Conservation (phyloP, 2,888 invertebrate species). For the Onthophagus sagittarius region DNA sequence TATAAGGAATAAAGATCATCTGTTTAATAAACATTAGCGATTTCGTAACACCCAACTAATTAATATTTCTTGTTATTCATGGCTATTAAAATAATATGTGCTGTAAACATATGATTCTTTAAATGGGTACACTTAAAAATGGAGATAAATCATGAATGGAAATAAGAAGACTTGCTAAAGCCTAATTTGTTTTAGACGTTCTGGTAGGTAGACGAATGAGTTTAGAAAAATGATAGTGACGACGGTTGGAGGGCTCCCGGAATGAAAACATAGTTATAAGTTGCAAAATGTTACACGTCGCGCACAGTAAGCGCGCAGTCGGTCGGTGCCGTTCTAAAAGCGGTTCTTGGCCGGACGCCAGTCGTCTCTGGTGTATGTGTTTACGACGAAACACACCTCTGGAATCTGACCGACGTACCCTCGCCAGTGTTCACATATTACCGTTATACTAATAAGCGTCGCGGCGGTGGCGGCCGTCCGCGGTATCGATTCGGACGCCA, state of each 20-base stretch:
- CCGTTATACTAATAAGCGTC: constrained; percentile 10
- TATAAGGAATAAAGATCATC: background rate
- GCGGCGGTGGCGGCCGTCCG: background rate
- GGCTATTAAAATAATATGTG: too few species aligned
- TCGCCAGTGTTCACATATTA: constrained; percentile 5
- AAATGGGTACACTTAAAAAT: too few species aligned
- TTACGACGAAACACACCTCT: constrained; percentile 36
- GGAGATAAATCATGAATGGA: too few species aligned
- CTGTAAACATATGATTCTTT: too few species aligned
- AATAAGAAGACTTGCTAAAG: too few species aligned
- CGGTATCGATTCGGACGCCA: background rate
- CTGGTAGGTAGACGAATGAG: background rate
- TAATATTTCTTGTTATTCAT: too few species aligned
- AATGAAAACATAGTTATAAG: constrained; percentile 11
- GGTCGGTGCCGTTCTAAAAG: constrained; percentile 43
- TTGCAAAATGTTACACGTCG: constrained; percentile 14
- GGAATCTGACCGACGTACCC: constrained; percentile 33
- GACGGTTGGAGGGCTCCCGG: background rate
- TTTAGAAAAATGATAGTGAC: too few species aligned
- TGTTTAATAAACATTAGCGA: background rate
- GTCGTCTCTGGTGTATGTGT: constrained; percentile 43
- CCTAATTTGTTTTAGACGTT: background rate
- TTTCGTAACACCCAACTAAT: background rate
- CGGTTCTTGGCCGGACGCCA: constrained; percentile 40
- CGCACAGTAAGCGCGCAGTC: constrained; percentile 31